These are phyloP conservation scores for Sphyrna mokarran DNA, from an alignment of 2,113 vertebrate species.

Conservation along the genomic window DNA sequence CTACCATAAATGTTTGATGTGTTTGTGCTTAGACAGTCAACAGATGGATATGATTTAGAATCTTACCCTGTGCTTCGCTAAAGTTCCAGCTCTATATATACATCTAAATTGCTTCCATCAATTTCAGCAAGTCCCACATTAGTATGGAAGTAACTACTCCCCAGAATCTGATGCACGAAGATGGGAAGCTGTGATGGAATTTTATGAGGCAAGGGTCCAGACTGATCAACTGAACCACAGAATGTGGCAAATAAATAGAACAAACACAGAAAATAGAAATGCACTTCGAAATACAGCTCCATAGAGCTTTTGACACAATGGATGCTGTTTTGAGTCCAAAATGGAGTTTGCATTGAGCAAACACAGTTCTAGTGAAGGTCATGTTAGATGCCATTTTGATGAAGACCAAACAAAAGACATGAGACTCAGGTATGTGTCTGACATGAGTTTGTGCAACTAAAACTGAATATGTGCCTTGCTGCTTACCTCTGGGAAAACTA, in stretches of 20 bases:
- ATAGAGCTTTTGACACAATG: neutral
- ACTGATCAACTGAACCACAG: neutral
- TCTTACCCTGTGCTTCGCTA: neutral
- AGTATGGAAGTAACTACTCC: neutral
- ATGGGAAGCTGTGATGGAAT: neutral
- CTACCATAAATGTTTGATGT: neutral
- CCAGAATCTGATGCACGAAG: neutral
- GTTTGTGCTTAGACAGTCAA: neutral
- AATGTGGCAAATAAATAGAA: neutral
- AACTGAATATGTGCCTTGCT: neutral
- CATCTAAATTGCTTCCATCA: neutral
- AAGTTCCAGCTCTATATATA: neutral
- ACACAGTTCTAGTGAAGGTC: neutral
- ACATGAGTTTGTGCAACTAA: too few relatives aligned
- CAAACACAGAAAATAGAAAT: neutral
- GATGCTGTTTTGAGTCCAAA: neutral
- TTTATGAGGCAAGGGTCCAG: neutral
- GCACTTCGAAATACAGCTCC: neutral
- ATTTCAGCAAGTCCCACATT: slow-evolving; percentile 14
- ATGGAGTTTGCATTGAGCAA: neutral
- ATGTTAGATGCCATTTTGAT: neutral
- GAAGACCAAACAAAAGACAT: neutral
- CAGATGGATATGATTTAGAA: slow-evolving; percentile 25
- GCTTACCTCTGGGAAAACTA: neutral
- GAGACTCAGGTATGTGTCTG: too few relatives aligned